Percentiles rank a stretch among this genome's conserved stretches.
Evolutionary conservation across 2,888 invertebrate genomes (phyloP).

Genomic region (Marronus borbonicus): DNA sequence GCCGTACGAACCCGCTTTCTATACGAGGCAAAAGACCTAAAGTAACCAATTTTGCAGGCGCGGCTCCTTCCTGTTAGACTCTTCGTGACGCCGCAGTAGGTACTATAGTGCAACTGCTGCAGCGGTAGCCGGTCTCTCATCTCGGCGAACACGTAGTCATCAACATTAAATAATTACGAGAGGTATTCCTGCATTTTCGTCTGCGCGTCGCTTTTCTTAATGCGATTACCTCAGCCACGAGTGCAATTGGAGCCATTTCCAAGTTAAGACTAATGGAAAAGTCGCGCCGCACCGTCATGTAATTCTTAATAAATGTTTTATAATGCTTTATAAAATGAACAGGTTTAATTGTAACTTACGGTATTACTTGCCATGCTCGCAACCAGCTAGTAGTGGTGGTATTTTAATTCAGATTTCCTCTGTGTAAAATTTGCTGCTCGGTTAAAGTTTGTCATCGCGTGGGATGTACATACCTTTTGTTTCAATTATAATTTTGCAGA

Average conservation of each 20-base stretch:
- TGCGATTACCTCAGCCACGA: constrained; percentile 21
- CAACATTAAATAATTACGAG: constrained; percentile 43
- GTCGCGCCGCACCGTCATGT: constrained; percentile 10
- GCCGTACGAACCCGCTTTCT: not conserved
- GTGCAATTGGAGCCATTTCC: constrained; percentile 4
- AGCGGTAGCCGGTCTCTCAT: not conserved
- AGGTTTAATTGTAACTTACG: constrained; percentile 17
- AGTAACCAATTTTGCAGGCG: constrained; percentile 1
- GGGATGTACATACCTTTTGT: too few relatives aligned
- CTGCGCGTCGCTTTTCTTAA: constrained; percentile 22
- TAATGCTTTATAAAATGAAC: constrained; percentile 13
- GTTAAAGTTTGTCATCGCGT: not conserved
- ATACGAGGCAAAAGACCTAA: not conserved
- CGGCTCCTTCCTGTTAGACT: not conserved
- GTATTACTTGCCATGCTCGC: not conserved
- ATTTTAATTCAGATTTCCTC: not conserved
- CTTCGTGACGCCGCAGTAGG: not conserved
- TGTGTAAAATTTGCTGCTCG: not conserved
- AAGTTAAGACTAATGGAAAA: constrained; percentile 31
- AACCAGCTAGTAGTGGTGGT: not conserved
- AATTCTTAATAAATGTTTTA: constrained; percentile 38
- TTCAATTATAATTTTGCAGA: too few relatives aligned
- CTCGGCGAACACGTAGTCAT: constrained; percentile 9
- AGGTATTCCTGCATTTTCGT: constrained; percentile 29
- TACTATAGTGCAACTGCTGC: not conserved